Base-by-base conservation (phyloP, 2,113 vertebrate genomes). In the Apteryx mantelli region DNA sequence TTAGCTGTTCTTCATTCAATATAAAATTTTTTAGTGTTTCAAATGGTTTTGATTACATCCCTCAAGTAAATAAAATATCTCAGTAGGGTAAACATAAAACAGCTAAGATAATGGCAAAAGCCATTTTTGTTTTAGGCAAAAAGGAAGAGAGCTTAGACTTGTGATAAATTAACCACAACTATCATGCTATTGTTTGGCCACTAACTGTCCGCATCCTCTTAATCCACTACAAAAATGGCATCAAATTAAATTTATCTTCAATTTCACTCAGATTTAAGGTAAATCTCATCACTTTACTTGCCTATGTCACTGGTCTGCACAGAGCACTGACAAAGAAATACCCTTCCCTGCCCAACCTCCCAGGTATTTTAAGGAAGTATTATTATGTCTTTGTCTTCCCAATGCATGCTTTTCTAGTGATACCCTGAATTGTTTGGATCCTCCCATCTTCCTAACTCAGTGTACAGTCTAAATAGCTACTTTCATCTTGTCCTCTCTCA, bases 341-440 rank as follows among this genome's bases (percentile, higher is more conserved):
- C 9, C 2, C 13, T 11, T 16, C 7, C 4, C 6, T 5, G 25
- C 7, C 13, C 7, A 1, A 89, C 44, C 15, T 16, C 44, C 44
- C 44, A 46, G 78, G 81, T 42, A 52, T 7, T 21, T 89, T 74
- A 32, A n/a, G 11, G 81, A 81, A 56, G 25, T 24, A 50, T 48
- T 19, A 26, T 9, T 8, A 17, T 46, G 50, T 56, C 30, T 38
- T 36, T 79, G 56, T 52, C 82, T 81, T 65, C 69, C 48, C 34
- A 64, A n/a, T 26, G 22, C 0, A 2, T 16, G 20, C 24, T 36
- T 5, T 81, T 64, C 73, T 30, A 15, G 2, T 20, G 48, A 84
- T 55, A 53, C 64, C 46, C 56, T 24, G 26, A 74, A 52, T 0
- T 76, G 42, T 50, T 65, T 80, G 42, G 30, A 63, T 74, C 75